A percentile compares a stretch with the other conserved stretches of the same genome.
phyloP scores from a whole-genome alignment of 2,888 invertebrate genomes.

The Dynastes grantii region DNA sequence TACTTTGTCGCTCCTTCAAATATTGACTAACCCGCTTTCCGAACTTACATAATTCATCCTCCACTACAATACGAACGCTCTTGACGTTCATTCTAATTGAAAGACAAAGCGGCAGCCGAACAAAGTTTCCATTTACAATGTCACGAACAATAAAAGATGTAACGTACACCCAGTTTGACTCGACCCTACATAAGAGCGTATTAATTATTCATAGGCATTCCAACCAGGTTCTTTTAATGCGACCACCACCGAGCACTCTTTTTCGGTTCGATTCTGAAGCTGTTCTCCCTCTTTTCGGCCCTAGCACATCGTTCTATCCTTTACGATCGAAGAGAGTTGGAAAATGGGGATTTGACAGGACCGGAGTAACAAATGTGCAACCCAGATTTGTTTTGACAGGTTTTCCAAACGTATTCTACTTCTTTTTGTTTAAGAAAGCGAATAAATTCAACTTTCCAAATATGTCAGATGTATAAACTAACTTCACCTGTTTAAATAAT shows the following conservation, averaged over 20 bases:
- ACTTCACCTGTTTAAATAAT: too few species aligned
- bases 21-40: slow-evolving; percentile 23
- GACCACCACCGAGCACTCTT: slow-evolving; percentile 8
- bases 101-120: slow-evolving; percentile 38
- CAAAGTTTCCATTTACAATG: slow-evolving; percentile 34
- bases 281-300: not conserved
- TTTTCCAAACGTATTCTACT: too few species aligned
- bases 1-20: slow-evolving; percentile 14
- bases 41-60: slow-evolving; percentile 19
- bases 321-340: not conserved
- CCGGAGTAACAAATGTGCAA: too few species aligned
- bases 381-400: too few species aligned
- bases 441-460: too few species aligned
- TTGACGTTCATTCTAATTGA: slow-evolving; percentile 23
- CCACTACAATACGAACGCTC: slow-evolving; percentile 3
- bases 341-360: not conserved
- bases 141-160: slow-evolving; percentile 43
- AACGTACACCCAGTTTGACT: slow-evolving; percentile 38
- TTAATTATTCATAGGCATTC: slow-evolving; percentile 41
- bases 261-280: not conserved
- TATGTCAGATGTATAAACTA: too few species aligned
- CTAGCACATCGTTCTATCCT: not conserved
- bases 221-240: slow-evolving; percentile 31
- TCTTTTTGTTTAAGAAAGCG: too few species aligned
- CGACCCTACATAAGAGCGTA: slow-evolving; percentile 27